Conservation (phyloP, 2,888 invertebrate species). For the Platycheirus albimanus region DNA sequence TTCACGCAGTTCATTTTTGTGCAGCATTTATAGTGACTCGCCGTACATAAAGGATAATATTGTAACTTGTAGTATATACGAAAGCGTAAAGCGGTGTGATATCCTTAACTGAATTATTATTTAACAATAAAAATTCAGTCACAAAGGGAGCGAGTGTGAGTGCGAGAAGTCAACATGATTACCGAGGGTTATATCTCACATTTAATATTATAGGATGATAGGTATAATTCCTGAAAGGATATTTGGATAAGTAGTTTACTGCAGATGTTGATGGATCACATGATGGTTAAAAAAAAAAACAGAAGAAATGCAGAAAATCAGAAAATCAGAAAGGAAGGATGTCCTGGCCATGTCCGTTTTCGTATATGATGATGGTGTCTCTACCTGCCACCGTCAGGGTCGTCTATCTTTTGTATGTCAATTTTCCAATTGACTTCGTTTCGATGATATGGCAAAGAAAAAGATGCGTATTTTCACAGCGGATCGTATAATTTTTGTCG, state of each 20-base stretch:
- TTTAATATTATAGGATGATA: constrained; percentile 64
- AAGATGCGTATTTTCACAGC: constrained; percentile 25
- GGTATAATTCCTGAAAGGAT: constrained; percentile 43
- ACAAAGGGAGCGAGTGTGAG: constrained; percentile 53
- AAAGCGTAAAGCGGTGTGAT: constrained; percentile 40
- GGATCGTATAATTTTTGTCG: constrained; percentile 33
- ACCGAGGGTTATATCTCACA: constrained; percentile 58
- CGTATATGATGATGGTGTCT: too few relatives aligned
- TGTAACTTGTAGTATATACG: constrained; percentile 1
- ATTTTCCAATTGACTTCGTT: constrained; percentile 72
- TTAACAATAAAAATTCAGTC: constrained; percentile 71
- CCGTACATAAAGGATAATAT: not conserved
- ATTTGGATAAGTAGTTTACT: constrained; percentile 54
- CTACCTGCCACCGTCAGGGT: constrained; percentile 57
- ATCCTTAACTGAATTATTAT: constrained; percentile 71
- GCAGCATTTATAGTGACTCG: too few relatives aligned
- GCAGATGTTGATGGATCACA: constrained; percentile 73
- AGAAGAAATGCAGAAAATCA: constrained; percentile 27
- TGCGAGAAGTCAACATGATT: constrained; percentile 70
- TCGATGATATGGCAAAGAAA: too few relatives aligned
- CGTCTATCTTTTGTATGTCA: constrained; percentile 54
- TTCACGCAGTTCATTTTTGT: constrained; percentile 20
- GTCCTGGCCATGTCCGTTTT: constrained; percentile 53
- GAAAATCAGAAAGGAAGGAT: constrained; percentile 40
- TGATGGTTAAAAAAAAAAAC: constrained; percentile 35